Evolutionary conservation across 2,888 invertebrate genomes (phyloP).

Genomic region (Phalera bucephala): DNA sequence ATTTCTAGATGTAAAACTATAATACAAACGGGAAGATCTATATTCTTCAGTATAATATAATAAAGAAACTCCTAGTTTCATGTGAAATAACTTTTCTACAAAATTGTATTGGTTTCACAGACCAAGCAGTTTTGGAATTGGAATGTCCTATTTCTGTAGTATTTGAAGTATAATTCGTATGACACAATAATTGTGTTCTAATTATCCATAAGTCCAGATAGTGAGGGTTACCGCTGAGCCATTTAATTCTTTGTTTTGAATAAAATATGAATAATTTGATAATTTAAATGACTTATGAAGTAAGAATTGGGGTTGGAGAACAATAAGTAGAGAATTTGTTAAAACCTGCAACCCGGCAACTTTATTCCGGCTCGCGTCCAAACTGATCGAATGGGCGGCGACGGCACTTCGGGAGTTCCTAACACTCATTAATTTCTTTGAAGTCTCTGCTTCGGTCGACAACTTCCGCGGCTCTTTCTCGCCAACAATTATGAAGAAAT

Average conservation of each 20-base stretch:
- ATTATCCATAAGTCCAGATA: conserved; percentile 46
- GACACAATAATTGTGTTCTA: conserved; percentile 35
- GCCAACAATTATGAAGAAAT: too few relatives aligned
- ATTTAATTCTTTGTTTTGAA: conserved; percentile 50
- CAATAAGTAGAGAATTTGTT: conserved; percentile 72
- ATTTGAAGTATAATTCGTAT: conserved; percentile 4
- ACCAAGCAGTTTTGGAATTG: not conserved
- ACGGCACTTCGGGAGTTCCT: conserved; percentile 76
- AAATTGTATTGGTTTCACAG: too few relatives aligned
- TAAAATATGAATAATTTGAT: conserved; percentile 52
- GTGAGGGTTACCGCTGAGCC: conserved; percentile 31
- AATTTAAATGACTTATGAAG: conserved; percentile 50
- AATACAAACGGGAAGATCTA: too few relatives aligned
- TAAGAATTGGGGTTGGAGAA: conserved; percentile 46
- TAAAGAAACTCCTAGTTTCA: too few relatives aligned
- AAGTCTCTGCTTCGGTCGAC: conserved; percentile 66
- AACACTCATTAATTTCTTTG: conserved; percentile 82
- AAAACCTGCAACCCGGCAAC: conserved; percentile 59
- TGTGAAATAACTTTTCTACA: too few relatives aligned
- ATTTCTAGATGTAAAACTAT: too few relatives aligned
- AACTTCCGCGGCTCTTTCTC: conserved; percentile 66
- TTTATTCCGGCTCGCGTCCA: conserved; percentile 81
- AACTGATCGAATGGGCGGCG: conserved; percentile 77
- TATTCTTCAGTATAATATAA: too few relatives aligned
- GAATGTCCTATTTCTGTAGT: too few relatives aligned